A percentile compares a stretch with the other conserved stretches of the same genome.
phyloP scores from a whole-genome alignment of 2,797 vertebrate species.

The Bradypodion pumilum region DNA sequence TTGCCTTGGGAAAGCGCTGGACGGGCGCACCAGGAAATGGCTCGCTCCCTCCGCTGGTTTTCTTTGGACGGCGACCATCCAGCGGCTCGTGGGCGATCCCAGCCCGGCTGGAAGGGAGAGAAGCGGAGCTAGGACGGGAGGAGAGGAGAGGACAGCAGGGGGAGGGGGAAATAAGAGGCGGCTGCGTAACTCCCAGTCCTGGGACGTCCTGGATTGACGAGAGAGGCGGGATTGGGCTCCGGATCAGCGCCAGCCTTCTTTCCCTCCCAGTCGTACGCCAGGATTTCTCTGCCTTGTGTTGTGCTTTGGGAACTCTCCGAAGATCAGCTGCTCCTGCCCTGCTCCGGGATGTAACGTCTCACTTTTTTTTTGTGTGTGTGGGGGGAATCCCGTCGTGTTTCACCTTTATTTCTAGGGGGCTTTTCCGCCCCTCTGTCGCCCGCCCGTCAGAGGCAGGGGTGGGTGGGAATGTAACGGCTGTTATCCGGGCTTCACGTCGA shows the following conservation, averaged over 20 bases:
- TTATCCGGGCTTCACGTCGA: no score
- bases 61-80: not conserved
- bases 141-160: no score
- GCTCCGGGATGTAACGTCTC: not conserved
- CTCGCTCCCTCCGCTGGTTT: not conserved
- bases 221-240: not conserved
- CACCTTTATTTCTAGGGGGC: not conserved
- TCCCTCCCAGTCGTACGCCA: not conserved
- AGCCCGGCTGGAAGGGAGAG: not conserved
- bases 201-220: no score
- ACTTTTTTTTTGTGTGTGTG: no score
- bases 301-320: not conserved
- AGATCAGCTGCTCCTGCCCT: not conserved
- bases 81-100: slow-evolving; percentile 8
- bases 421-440: not conserved
- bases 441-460: not conserved
- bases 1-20: not conserved
- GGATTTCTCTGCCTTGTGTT: not conserved
- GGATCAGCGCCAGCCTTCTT: not conserved
- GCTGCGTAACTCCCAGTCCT: not conserved
- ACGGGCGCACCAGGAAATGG: slow-evolving; percentile 11
- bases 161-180: no score
- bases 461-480: not conserved
- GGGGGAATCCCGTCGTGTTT: no score
- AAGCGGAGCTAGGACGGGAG: not conserved